Conservation (phyloP, 2,888 invertebrate species). For the Calliopum simillimum region DNA sequence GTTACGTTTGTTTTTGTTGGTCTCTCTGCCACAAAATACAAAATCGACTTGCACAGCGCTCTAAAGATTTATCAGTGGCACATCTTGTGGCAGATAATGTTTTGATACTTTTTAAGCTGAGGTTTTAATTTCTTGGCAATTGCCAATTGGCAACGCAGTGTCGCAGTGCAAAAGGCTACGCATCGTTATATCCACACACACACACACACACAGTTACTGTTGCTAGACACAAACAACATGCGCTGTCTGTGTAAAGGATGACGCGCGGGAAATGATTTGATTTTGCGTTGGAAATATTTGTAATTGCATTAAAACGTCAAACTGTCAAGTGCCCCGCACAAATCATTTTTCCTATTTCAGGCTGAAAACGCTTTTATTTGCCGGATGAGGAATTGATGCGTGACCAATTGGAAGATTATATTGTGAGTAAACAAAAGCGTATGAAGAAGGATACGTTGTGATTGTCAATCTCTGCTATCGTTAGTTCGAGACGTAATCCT, state of each 20-base stretch:
- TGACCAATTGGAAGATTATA: conserved; percentile 14
- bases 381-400: background rate
- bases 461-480: too few relatives aligned
- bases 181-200: conserved; percentile 5
- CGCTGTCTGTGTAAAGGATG: conserved; percentile 7
- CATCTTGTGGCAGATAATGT: conserved; percentile 17
- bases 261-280: conserved; percentile 19
- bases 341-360: conserved; percentile 43
- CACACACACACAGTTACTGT: conserved; percentile 19
- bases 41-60: background rate
- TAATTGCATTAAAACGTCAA: conserved; percentile 48
- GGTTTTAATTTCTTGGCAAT: conserved; percentile 29
- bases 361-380: conserved; percentile 19
- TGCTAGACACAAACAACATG: conserved; percentile 9
- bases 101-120: conserved; percentile 17
- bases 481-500: too few relatives aligned
- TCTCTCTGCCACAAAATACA: background rate
- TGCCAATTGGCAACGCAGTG: conserved; percentile 4
- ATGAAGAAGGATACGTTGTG: too few relatives aligned
- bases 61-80: background rate
- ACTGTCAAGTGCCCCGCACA: conserved; percentile 43
- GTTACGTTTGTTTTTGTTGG: too few relatives aligned
- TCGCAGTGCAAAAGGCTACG: too few relatives aligned
- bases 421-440: too few relatives aligned
- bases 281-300: conserved; percentile 32